Percentiles rank a stretch among this genome's conserved stretches.
These are phyloP conservation scores for Tokudaia muenninki DNA, from an alignment of 2,797 vertebrate genomes.

Conservation along the genomic window DNA sequence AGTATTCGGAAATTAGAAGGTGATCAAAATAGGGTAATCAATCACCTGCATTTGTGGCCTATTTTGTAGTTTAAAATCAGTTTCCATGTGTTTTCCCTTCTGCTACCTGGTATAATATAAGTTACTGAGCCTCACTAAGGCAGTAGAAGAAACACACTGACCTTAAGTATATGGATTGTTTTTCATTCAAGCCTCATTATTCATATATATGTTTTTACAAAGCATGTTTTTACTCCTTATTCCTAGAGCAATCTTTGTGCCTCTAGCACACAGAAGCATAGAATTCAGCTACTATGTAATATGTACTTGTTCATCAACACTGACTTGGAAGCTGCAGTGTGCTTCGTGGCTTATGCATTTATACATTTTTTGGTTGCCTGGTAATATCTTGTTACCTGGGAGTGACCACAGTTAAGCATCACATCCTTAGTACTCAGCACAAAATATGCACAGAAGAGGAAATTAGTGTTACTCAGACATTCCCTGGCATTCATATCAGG, in stretches of 20 bases:
- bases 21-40: conserved; percentile 34
- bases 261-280: not conserved
- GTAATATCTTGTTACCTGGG: not conserved
- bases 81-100: conserved; percentile 55
- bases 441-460: conserved; percentile 31
- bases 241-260: conserved; percentile 38
- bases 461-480: conserved; percentile 49
- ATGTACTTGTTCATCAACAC: not conserved
- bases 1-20: not conserved
- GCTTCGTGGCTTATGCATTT: conserved; percentile 60
- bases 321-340: conserved; percentile 4
- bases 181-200: conserved; percentile 27
- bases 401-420: conserved; percentile 4
- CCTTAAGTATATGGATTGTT: conserved; percentile 39
- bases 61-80: conserved; percentile 57
- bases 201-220: conserved; percentile 30
- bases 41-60: not conserved
- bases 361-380: conserved; percentile 20
- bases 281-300: not conserved
- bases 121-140: conserved; percentile 62
- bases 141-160: conserved; percentile 62
- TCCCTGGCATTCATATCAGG: conserved; percentile 26
- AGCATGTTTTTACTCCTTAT: conserved; percentile 22
- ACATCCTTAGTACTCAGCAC: conserved; percentile 30
- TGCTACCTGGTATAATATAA: conserved; percentile 38